phyloP scores from a whole-genome alignment of 1,140 invertebrate species.

The Danaus melanippus region DNA sequence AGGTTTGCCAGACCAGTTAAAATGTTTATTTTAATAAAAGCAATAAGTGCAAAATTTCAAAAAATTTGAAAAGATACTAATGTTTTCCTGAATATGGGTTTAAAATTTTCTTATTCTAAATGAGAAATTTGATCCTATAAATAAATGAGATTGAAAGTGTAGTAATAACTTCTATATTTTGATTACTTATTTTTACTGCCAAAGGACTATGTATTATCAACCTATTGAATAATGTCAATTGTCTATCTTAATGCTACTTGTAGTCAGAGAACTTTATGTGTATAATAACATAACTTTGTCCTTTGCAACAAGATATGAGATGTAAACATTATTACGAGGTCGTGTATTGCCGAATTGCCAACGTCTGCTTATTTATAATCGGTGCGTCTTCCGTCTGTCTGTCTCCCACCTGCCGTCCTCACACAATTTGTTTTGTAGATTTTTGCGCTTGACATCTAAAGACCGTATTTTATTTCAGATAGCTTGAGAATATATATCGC shows the following conservation, averaged over 20 bases:
- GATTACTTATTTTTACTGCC: too few species aligned
- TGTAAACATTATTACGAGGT: conserved; percentile 63
- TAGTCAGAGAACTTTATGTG: conserved; percentile 22
- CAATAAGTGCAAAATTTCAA: background rate
- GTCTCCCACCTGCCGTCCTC: conserved; percentile 56
- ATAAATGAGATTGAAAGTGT: too few species aligned
- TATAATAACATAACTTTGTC: conserved; percentile 29
- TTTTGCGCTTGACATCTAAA: conserved; percentile 25
- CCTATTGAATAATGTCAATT: too few species aligned
- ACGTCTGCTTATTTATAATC: conserved; percentile 58
- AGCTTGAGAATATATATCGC: conserved; percentile 17
- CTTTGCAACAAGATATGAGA: conserved; percentile 36
- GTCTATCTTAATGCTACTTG: too few species aligned
- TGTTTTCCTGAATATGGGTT: background rate
- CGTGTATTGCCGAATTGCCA: conserved; percentile 57
- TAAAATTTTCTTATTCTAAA: background rate
- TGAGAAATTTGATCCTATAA: too few species aligned
- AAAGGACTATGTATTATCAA: too few species aligned
- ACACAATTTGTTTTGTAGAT: conserved; percentile 22
- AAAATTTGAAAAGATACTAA: background rate
- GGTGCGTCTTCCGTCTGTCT: conserved; percentile 63
- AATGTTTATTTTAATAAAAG: background rate
- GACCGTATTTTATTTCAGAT: conserved; percentile 6
- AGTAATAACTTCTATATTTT: too few species aligned
- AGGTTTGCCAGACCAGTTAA: too few species aligned